Evolutionary conservation across 2,888 invertebrate species (phyloP), one percentile per base, ranked within the genome.

Genomic region (Melitaea athalia): DNA sequence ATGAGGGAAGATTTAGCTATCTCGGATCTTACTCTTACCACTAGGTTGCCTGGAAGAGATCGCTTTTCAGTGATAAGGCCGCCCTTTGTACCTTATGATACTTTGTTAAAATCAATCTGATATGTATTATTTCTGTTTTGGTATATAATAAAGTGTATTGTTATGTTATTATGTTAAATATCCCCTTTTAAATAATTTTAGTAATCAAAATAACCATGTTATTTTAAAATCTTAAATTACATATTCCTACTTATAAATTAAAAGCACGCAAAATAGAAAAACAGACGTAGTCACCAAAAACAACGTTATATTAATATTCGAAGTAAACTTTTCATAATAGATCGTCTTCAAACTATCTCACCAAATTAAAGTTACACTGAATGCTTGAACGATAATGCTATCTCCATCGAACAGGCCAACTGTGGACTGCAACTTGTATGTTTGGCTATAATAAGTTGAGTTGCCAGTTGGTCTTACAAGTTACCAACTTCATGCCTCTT

Each of bases 401-500:
- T 85, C 84, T 82, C 79, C 81, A 81, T 81, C 81, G 81, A 80
- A 77, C 81, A 81, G 82, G 81, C 82, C 82, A 82, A 67, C 64
- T 67, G 59, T 45, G 52, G 68, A 61, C 61, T 59, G 53, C 82
- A 85, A 87, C 81, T 87, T 85, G 83, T 79, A 86, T 85, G 86
- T 87, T 87, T 86, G 87, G 81, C 84, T 82, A 79, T 85, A 82
- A 83, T 83, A 85, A 79, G 83, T 83, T 80, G 80, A 79, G 76
- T 77, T 76, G 77, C 72, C 67, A 69, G 77, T 76, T 76, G 77
- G 76, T 71, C 75, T 71, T 71, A 66, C 74, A 69, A 77, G 55
- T 72, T 68, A 60, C 66, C 53, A 60, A 72, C 82, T 82, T 82
- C 81, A 85, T 82, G 86, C 82, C 79, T 78, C 86, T 87, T 85